These are phyloP conservation scores for Macaria notata DNA, from an alignment of 2,888 invertebrate species.

Conservation along the genomic window DNA sequence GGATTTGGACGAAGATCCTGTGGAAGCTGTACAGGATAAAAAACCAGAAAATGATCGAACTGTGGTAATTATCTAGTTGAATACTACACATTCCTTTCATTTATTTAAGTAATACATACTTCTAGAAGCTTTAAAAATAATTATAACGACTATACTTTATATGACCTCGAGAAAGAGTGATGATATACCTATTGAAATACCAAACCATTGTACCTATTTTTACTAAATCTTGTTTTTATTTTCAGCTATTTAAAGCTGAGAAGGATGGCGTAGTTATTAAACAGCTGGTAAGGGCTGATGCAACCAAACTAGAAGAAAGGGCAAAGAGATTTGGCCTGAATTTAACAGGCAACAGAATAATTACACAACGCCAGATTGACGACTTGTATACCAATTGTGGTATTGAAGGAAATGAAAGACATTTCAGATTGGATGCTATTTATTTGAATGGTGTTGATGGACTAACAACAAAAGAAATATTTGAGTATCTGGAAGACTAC, in stretches of 20 bases:
- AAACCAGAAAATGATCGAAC: constrained; percentile 42
- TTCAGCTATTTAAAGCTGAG: constrained; percentile 61
- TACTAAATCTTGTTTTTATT: constrained; percentile 14
- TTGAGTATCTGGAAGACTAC: constrained; percentile 89
- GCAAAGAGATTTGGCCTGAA: constrained; percentile 73
- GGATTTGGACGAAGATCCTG: constrained; percentile 58
- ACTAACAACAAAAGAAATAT: constrained; percentile 89
- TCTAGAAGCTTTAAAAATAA: too few species aligned
- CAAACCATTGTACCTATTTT: too few species aligned
- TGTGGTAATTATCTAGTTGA: constrained; percentile 45
- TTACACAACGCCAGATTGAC: constrained; percentile 75
- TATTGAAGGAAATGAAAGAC: constrained; percentile 81
- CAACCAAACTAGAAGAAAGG: constrained; percentile 68
- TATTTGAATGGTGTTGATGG: constrained; percentile 89
- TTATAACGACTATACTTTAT: too few species aligned
- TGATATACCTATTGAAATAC: background rate
- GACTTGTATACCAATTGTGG: constrained; percentile 70
- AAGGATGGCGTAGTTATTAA: constrained; percentile 60
- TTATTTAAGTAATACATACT: too few species aligned
- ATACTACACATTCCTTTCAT: background rate
- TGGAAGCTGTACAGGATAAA: constrained; percentile 23
- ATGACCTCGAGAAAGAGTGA: too few species aligned
- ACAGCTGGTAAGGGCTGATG: constrained; percentile 68
- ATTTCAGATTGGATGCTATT: constrained; percentile 87
- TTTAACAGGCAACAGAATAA: constrained; percentile 64